phyloP scores from a whole-genome alignment of 2,797 vertebrate genomes.

The Helicolenus hilgendorfi region DNA sequence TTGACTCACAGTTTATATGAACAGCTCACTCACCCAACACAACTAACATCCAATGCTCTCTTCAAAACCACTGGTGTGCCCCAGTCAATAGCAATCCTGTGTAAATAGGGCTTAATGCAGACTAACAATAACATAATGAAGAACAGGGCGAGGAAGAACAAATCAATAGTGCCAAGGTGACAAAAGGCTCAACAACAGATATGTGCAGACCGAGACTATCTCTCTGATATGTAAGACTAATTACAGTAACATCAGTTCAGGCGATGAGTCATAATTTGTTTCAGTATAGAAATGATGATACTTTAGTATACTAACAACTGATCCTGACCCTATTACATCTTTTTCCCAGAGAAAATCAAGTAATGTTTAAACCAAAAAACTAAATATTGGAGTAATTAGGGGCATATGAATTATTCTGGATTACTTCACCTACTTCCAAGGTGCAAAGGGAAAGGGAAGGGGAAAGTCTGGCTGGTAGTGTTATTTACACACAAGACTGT shows the following conservation, averaged over 20 bases:
- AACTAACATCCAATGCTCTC: too few relatives aligned
- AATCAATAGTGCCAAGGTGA: neutral
- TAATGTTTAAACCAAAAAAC: neutral
- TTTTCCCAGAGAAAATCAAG: neutral
- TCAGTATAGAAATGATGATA: neutral
- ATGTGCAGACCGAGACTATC: neutral
- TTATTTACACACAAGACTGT: too few relatives aligned
- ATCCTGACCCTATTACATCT: neutral
- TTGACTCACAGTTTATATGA: too few relatives aligned
- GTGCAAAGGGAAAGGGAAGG: too few relatives aligned
- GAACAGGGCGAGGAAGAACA: neutral
- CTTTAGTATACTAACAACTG: neutral
- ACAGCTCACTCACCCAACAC: too few relatives aligned
- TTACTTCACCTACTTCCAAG: too few relatives aligned
- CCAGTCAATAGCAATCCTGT: too few relatives aligned
- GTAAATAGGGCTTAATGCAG: too few relatives aligned
- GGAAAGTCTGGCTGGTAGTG: too few relatives aligned
- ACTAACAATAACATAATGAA: neutral
- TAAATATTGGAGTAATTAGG: neutral
- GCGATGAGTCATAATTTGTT: neutral
- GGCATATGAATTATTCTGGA: neutral
- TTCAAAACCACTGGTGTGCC: too few relatives aligned
- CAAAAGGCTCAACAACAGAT: neutral
- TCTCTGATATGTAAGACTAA: neutral
- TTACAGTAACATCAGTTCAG: neutral